These are phyloP conservation scores for Macroramphosus scolopax DNA, from an alignment of 2,797 vertebrate species.

Conservation along the genomic window DNA sequence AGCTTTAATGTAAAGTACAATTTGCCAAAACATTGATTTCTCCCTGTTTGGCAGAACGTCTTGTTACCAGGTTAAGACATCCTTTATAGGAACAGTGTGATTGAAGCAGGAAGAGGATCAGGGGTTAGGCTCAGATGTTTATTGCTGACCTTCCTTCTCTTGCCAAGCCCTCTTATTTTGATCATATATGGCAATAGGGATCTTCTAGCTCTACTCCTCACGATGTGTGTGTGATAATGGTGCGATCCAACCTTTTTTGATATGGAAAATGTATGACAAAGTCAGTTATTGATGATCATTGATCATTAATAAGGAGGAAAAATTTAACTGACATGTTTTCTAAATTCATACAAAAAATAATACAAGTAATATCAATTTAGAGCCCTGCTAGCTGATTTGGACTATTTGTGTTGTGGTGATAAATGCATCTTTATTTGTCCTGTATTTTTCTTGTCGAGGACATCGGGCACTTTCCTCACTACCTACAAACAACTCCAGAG, in stretches of 20 bases:
- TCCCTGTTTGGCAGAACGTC: constrained; percentile 9
- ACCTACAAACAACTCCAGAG: too few species aligned
- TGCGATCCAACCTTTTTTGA: constrained; percentile 12
- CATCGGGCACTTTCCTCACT: too few species aligned
- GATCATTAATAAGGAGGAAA: too few species aligned
- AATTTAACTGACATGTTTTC: too few species aligned
- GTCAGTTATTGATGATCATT: too few species aligned
- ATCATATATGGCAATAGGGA: constrained; percentile 76
- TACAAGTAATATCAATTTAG: too few species aligned
- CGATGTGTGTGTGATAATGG: constrained; percentile 20
- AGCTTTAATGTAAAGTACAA: constrained; percentile 3
- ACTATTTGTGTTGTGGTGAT: too few species aligned
- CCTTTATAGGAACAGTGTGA: constrained; percentile 41
- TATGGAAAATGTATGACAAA: background rate
- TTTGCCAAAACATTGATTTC: constrained; percentile 29
- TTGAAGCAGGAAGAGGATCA: constrained; percentile 60
- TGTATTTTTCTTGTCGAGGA: too few species aligned
- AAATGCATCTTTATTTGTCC: too few species aligned
- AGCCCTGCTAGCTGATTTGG: too few species aligned
- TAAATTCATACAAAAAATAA: too few species aligned
- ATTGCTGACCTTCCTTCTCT: constrained; percentile 64
- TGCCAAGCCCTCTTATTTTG: constrained; percentile 69
- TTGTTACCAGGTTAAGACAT: constrained; percentile 45
- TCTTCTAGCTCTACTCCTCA: constrained; percentile 50
- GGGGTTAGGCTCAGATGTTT: constrained; percentile 61